These are phyloP conservation scores for Scaptomyza montana DNA, from an alignment of 1,140 invertebrate genomes.

Conservation along the genomic window DNA sequence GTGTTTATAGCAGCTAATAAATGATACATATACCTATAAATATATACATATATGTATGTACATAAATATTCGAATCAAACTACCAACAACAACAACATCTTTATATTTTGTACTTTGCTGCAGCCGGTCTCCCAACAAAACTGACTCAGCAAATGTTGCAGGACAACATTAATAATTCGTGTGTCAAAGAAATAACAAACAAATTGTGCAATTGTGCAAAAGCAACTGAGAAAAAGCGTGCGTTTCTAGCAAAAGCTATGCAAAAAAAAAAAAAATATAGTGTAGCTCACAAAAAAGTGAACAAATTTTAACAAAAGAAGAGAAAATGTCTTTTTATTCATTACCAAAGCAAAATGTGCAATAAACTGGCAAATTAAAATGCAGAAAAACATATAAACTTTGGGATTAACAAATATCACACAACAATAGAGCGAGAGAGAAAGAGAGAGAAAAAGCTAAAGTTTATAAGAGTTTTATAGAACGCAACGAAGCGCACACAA, in stretches of 20 bases:
- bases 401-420: constrained; percentile 43
- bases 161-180: constrained; percentile 54
- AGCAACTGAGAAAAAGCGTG: constrained; percentile 9
- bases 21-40: background rate
- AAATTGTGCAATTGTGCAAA: constrained; percentile 55
- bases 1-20: constrained; percentile 57
- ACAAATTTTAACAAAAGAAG: constrained; percentile 16
- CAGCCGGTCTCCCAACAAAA: constrained; percentile 11
- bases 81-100: constrained; percentile 23
- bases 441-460: background rate
- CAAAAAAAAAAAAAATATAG: background rate
- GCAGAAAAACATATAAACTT: constrained; percentile 22
- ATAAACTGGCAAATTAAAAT: constrained; percentile 57
- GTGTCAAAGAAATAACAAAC: constrained; percentile 45
- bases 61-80: constrained; percentile 9
- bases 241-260: too few relatives aligned
- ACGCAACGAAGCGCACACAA: constrained; percentile 71
- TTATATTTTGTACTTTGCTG: constrained; percentile 17
- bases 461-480: constrained; percentile 26
- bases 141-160: constrained; percentile 64
- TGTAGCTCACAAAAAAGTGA: constrained; percentile 28
- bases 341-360: constrained; percentile 65
- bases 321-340: constrained; percentile 20
- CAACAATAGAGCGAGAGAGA: constrained; percentile 1
- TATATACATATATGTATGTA: constrained; percentile 27